These are phyloP conservation scores for Anolis sagrei DNA, from an alignment of 2,113 vertebrate species.

Conservation along the genomic window DNA sequence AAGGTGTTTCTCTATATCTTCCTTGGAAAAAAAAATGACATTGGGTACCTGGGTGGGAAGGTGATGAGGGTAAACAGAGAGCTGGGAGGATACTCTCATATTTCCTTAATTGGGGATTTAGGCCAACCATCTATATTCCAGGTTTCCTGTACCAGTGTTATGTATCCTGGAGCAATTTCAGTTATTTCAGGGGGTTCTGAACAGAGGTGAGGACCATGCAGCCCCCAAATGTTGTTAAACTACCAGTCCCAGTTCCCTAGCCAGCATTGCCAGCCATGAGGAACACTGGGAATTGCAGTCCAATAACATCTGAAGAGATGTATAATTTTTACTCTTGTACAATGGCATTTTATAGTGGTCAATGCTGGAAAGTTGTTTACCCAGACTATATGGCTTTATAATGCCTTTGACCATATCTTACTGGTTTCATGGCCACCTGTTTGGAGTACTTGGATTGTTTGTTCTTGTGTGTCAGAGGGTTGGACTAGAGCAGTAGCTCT, in stretches of 20 bases:
- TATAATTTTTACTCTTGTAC: neutral
- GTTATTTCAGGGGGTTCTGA: too few relatives aligned
- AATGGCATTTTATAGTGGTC: neutral
- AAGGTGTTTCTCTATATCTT: neutral
- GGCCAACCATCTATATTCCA: neutral
- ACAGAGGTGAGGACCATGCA: too few relatives aligned
- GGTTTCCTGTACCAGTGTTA: neutral
- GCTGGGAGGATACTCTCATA: too few relatives aligned
- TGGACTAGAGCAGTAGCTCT: too few relatives aligned
- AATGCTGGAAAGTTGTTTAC: neutral
- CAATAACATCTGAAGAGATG: too few relatives aligned
- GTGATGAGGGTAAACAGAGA: neutral
- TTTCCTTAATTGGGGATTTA: neutral
- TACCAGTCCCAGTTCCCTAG: too few relatives aligned
- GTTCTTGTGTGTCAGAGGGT: too few relatives aligned
- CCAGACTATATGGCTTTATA: neutral
- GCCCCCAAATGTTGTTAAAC: too few relatives aligned
- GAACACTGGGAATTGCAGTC: too few relatives aligned
- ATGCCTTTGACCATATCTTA: neutral
- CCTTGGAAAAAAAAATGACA: neutral
- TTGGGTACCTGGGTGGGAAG: neutral
- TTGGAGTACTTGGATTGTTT: too few relatives aligned
- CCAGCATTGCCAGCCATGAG: too few relatives aligned
- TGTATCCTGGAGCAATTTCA: neutral
- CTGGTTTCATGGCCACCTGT: neutral